Base-by-base conservation (phyloP, 2,888 invertebrate genomes). In the Sarcophaga rosellei region DNA sequence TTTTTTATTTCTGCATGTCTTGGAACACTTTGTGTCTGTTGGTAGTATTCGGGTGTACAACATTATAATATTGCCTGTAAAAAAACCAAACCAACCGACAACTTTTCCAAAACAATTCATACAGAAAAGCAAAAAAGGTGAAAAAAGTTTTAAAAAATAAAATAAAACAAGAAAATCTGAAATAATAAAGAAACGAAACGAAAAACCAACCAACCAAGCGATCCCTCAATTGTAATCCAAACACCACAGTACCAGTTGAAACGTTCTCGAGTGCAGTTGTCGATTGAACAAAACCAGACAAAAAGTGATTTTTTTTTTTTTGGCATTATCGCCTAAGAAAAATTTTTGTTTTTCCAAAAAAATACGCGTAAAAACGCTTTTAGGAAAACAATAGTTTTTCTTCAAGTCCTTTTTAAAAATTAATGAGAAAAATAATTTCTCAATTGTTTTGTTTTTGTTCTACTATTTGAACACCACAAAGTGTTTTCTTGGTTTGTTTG, bases 231-330 rank as follows among this genome's bases (percentile, higher is more conserved):
- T 82, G 75, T 62, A 77, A 83, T 59, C 61, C 66, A 84, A 86
- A 79, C 35, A 23, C 23, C 23, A 35, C 86, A 86, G 86, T 86
- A 70, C 78, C 75, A 74, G 74, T 84, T 81, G 75, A 81, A 77
- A 84, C 86, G 86, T 86, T 86, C 86, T 86, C 74, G 81, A 78
- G 84, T 86, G 84, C 81, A 84, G 86, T 86, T 84, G 59, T 25
- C 12, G 53, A 62, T 78, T 72, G 4, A 66, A 73, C 69, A 69
- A 47, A 20, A 47, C 44, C 21, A 57, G 45, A n/a, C n/a, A 8
- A 61, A 44, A 44, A 63, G 20, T 63, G 12, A 53, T 1, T 15
- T 23, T 63, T 11, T 77, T 1, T 15, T 23, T 63, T 11, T 77
- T 78, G 62, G 62, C 35, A 69, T 77, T 57, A 53, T 12, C 20